phyloP scores from a whole-genome alignment of 2,797 vertebrate genomes.

The Psittacula derbiana region DNA sequence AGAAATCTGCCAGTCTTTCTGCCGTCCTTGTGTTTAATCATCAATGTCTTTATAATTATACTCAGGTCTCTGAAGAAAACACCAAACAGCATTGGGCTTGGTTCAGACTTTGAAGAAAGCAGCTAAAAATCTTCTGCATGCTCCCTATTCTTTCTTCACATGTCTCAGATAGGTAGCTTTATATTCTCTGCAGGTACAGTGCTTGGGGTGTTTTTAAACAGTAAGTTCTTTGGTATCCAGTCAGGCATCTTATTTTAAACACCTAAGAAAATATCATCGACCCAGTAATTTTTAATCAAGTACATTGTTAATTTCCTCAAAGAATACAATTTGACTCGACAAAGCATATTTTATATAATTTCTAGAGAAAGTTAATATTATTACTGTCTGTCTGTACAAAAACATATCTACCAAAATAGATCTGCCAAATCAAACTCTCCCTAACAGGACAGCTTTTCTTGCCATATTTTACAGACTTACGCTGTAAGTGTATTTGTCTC shows the following conservation, averaged over 20 bases:
- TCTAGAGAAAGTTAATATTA: background rate
- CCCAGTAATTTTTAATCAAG: background rate
- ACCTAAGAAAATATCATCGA: background rate
- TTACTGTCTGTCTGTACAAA: rapidly evolving
- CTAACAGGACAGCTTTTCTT: background rate
- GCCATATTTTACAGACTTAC: background rate
- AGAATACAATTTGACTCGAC: background rate
- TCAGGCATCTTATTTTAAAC: background rate
- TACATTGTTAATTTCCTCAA: background rate
- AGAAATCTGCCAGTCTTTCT: background rate
- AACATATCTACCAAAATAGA: background rate
- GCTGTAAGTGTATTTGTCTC: background rate
- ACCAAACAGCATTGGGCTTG: background rate
- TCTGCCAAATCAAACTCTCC: background rate
- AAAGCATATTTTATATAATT: background rate
- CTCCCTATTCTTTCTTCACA: background rate
- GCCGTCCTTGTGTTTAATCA: background rate
- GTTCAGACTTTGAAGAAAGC: background rate
- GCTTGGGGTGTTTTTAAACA: background rate
- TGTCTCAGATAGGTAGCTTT: background rate
- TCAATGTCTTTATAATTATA: background rate
- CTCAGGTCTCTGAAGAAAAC: background rate
- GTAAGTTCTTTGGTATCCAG: background rate
- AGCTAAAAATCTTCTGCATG: background rate
- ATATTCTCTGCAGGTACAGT: background rate